Evolutionary conservation across 2,888 invertebrate genomes (phyloP).

Genomic region (Caenorhabditis sp.): DNA sequence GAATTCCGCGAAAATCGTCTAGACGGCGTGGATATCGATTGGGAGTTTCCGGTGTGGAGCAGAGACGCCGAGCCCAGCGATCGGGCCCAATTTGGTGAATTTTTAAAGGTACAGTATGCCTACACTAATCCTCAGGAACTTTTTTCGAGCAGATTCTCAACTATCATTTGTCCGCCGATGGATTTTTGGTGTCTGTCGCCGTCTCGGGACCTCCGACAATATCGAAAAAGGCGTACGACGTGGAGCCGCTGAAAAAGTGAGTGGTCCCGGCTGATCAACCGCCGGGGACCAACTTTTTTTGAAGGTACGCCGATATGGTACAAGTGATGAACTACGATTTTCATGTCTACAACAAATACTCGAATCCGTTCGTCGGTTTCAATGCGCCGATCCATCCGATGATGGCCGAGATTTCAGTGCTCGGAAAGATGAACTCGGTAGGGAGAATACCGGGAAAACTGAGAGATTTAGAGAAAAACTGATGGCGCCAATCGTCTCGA

Average conservation of each 20-base stretch:
- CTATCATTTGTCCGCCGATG: constrained; percentile 4
- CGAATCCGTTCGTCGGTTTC: constrained; percentile 88
- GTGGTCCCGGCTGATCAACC: too few relatives aligned
- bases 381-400: constrained; percentile 87
- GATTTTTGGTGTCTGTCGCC: constrained; percentile 68
- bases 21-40: constrained; percentile 76
- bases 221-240: constrained; percentile 87
- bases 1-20: constrained; percentile 49
- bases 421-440: constrained; percentile 74
- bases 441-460: too few relatives aligned
- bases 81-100: constrained; percentile 42
- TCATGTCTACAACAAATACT: constrained; percentile 84
- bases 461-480: too few relatives aligned
- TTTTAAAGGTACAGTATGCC: constrained; percentile 59
- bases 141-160: constrained; percentile 59
- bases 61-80: constrained; percentile 65
- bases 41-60: constrained; percentile 78
- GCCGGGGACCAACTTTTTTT: too few relatives aligned
- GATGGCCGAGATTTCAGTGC: constrained; percentile 61
- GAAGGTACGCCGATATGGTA: constrained; percentile 86
- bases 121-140: not conserved
- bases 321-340: constrained; percentile 95
- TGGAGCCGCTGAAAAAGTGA: constrained; percentile 83
- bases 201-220: constrained; percentile 87
- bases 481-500: too few relatives aligned